A percentile compares a stretch with the other conserved stretches of the same genome.
Evolutionary conservation across 2,797 vertebrate species (phyloP).

Genomic region (Xiphorhynchus erythropygius): DNA sequence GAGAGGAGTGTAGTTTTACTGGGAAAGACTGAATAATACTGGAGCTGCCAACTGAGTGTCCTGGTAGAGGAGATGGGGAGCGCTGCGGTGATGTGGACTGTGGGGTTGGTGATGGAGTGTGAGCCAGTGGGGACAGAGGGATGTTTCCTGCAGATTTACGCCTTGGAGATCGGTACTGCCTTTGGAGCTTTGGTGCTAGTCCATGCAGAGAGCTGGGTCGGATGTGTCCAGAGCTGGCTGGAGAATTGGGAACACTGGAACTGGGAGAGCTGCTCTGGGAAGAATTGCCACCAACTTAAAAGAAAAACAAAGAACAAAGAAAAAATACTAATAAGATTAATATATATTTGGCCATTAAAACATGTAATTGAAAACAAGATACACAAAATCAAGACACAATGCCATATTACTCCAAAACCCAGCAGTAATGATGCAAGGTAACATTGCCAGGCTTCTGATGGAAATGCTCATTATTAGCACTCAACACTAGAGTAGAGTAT

Average conservation of each 20-base stretch:
- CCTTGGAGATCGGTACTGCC: constrained; percentile 92
- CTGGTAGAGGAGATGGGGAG: constrained; percentile 88
- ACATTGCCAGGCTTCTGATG: background rate
- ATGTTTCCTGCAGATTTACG: constrained; percentile 97
- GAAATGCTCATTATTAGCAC: background rate
- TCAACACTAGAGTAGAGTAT: background rate
- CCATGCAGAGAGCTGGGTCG: constrained; percentile 94
- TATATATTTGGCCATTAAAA: background rate
- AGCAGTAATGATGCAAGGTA: background rate
- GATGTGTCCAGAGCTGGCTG: constrained; percentile 93
- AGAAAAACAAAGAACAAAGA: background rate
- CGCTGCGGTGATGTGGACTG: constrained; percentile 92
- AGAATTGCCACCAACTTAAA: constrained; percentile 89
- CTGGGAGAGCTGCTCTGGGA: constrained; percentile 97
- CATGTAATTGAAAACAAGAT: background rate
- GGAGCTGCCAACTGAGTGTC: constrained; percentile 80
- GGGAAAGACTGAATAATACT: constrained; percentile 85
- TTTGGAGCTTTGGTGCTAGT: constrained; percentile 93
- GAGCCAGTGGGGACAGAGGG: constrained; percentile 93
- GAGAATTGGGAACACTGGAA: constrained; percentile 95
- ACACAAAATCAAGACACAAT: background rate
- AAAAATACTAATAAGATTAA: background rate
- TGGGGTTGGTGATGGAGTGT: constrained; percentile 92
- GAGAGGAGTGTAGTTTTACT: constrained; percentile 92
- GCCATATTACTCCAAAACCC: background rate